Percentiles rank a stretch among this genome's conserved stretches.
Evolutionary conservation across 30 jellyfish, hydroid and myxozoan species (phyloP).

Genomic region (Aurelia sp.): DNA sequence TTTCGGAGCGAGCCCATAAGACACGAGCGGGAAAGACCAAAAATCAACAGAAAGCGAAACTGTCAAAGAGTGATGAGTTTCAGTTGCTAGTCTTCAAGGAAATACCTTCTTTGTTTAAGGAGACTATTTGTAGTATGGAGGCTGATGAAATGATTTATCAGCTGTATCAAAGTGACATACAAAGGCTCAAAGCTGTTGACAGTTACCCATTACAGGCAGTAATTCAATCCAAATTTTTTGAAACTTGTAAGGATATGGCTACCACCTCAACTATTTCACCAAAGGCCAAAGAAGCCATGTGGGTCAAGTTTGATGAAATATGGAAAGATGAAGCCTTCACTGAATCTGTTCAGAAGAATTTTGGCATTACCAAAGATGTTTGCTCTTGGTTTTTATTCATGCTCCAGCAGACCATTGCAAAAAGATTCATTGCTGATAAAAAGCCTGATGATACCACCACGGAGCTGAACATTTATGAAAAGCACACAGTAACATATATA

Average conservation of each 20-base stretch:
- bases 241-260: too few species aligned
- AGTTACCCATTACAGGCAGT: slow-evolving; percentile 11
- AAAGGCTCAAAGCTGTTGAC: slow-evolving; percentile 47
- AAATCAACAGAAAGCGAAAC: background rate
- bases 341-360: slow-evolving; percentile 8
- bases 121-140: slow-evolving; percentile 48
- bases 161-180: slow-evolving; percentile 30
- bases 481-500: too few species aligned
- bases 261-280: slow-evolving; percentile 47
- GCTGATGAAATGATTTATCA: slow-evolving; percentile 57
- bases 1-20: slow-evolving; percentile 29
- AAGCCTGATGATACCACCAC: too few species aligned
- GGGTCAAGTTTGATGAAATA: slow-evolving; percentile 39
- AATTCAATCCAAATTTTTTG: background rate
- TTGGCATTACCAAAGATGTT: too few species aligned
- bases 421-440: too few species aligned
- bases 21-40: slow-evolving; percentile 18
- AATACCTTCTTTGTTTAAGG: slow-evolving; percentile 27
- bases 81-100: slow-evolving; percentile 8
- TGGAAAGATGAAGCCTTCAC: slow-evolving; percentile 56
- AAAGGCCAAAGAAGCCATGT: slow-evolving; percentile 37
- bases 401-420: too few species aligned
- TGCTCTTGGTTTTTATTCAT: too few species aligned
- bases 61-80: background rate
- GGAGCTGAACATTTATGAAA: too few species aligned